phyloP scores from a whole-genome alignment of 2,113 vertebrate genomes.

The rabbit (Oryctolagus cuniculus) region DNA sequence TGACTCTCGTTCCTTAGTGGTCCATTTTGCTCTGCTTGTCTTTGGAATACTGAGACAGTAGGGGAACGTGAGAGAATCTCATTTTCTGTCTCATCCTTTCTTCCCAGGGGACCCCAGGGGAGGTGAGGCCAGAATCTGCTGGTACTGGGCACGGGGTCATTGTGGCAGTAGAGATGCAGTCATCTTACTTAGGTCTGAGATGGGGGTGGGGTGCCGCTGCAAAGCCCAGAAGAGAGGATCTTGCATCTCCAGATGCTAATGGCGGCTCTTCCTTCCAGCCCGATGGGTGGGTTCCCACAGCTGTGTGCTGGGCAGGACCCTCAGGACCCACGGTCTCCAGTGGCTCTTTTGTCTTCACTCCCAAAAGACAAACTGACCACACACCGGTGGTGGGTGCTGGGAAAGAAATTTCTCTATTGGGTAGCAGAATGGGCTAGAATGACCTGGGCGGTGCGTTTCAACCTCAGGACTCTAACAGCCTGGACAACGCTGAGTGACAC shows the following conservation, averaged over 20 bases:
- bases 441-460: background rate
- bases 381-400: background rate
- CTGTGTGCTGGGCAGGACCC: background rate
- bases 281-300: background rate
- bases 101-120: background rate
- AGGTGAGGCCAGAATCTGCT: background rate
- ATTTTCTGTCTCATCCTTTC: conserved; percentile 10
- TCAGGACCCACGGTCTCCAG: no score
- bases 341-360: background rate
- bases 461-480: background rate
- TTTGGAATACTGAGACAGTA: conserved; percentile 37
- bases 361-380: background rate
- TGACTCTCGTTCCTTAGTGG: conserved; percentile 43
- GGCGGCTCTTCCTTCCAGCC: background rate
- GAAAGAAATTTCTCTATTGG: background rate
- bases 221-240: background rate
- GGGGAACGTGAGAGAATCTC: conserved; percentile 28
- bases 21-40: background rate
- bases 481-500: background rate
- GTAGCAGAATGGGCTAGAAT: background rate
- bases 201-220: background rate
- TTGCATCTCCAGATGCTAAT: background rate
- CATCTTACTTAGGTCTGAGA: background rate
- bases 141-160: background rate
- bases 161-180: background rate